Evolutionary conservation across 1,140 invertebrate species (phyloP), one percentile per base, ranked within the genome.

Genomic region (Diploscapter pachys): DNA sequence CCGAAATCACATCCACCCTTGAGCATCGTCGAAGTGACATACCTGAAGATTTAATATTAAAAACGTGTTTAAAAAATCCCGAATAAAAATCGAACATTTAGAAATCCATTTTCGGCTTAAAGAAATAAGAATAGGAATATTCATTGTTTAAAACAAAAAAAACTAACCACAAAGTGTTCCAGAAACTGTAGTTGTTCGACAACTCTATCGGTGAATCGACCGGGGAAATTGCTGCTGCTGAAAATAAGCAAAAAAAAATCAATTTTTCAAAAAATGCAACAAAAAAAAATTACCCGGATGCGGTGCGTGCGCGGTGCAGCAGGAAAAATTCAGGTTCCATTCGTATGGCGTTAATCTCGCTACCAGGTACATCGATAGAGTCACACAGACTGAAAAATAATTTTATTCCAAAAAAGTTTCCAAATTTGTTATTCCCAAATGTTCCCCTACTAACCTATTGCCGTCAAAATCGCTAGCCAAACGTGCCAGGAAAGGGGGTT

Each of bases 281-380:
- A 31, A 31, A 31, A 31, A 31, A 31, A 31, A 31, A 31, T 31
- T 31, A 31, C 31, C 86, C 85, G 82, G 89, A 89, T 84, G 81
- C 48, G 83, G 86, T 59, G 87, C 85, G 75, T 89, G 88, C 6
- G 87, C 85, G 63, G 89, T 88, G 9, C 86, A 86, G 80, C 89
- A 87, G 76, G 88, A 89, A 13, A 89, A 88, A 76, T 89, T 88
- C 0, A 89, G 86, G 80, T 89, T 89, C 89, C 89, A 90, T 82
- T 90, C 89, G 80, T 89, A 89, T 0, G 89, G 89, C 71, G 88
- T 88, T 77, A 90, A 89, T 51, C 90, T 86, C 4, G 92, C 92
- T 31, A 94, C 90, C 31, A 93, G 88, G 86, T 92, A 93, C 89
- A 93, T 92, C 13, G 91, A 92, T 74, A 88, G 80, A 78, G 88